phyloP scores from a whole-genome alignment of 2,888 invertebrate genomes.

The Macaria liturata region DNA sequence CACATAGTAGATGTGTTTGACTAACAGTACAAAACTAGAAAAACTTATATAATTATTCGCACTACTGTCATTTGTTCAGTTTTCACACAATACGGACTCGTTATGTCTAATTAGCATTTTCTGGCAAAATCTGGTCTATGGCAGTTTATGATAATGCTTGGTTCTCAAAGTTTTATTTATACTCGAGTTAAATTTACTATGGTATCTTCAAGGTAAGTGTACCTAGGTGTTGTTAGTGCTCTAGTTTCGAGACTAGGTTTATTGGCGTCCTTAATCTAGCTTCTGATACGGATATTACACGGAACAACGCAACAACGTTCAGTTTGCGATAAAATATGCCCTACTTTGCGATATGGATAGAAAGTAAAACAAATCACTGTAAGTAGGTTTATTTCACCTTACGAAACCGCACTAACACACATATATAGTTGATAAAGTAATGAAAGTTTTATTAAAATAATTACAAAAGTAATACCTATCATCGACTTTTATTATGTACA shows the following conservation, averaged over 20 bases:
- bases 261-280: constrained; percentile 27
- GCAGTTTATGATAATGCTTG: too few relatives aligned
- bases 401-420: too few relatives aligned
- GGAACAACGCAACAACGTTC: constrained; percentile 35
- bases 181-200: too few relatives aligned
- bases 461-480: neutral
- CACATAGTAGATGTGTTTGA: constrained; percentile 14
- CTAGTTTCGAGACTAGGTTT: constrained; percentile 22
- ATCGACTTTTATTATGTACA: neutral
- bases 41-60: neutral
- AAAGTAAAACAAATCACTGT: too few relatives aligned
- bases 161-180: too few relatives aligned
- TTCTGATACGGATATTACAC: constrained; percentile 32
- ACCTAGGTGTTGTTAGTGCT: constrained; percentile 3
- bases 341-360: constrained; percentile 31
- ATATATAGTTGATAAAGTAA: too few relatives aligned
- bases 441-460: too few relatives aligned
- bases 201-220: constrained; percentile 3
- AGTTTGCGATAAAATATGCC: constrained; percentile 48
- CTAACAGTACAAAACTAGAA: constrained; percentile 6
- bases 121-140: too few relatives aligned
- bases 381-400: too few relatives aligned
- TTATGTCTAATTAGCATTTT: too few relatives aligned
- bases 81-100: too few relatives aligned
- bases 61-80: neutral